Conservation (phyloP, 2,113 vertebrate genomes). For the Onychostoma macrolepis region DNA sequence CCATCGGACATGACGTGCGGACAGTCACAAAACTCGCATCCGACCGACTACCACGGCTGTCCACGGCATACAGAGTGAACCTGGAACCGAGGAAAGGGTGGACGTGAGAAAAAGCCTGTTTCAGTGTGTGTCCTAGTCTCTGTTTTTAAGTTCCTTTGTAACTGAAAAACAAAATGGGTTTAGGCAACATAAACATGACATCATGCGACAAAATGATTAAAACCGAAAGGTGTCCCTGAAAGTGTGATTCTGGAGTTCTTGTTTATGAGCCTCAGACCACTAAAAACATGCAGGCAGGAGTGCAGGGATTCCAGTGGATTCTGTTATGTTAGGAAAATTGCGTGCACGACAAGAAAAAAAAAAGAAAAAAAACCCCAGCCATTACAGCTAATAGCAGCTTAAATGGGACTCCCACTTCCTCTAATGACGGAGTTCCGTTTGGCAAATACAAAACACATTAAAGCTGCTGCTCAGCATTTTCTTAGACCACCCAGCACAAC, state of each 20-base stretch:
- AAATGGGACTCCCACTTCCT: conserved; percentile 60
- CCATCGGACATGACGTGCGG: conserved; percentile 92
- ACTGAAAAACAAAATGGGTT: not conserved
- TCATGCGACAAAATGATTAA: not conserved
- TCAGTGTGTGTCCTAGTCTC: not conserved
- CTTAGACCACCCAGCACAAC: conserved; percentile 46
- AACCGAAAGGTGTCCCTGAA: conserved; percentile 5
- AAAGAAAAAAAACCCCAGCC: conserved; percentile 33
- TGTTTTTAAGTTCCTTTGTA: not conserved
- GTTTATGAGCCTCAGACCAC: conserved; percentile 9
- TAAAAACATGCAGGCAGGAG: not conserved
- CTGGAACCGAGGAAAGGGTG: conserved; percentile 67
- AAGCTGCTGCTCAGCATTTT: conserved; percentile 48
- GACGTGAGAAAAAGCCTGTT: not conserved
- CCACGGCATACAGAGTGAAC: conserved; percentile 92
- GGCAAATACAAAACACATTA: conserved; percentile 62
- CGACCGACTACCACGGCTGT: conserved; percentile 90
- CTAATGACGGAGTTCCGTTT: conserved; percentile 61
- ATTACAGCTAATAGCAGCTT: conserved; percentile 56
- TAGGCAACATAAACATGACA: not conserved
- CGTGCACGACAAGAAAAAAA: conserved; percentile 6
- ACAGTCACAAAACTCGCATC: conserved; percentile 90
- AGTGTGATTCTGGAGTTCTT: not conserved
- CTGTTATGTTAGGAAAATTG: conserved; percentile 56
- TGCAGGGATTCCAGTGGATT: conserved; percentile 52